Evolutionary conservation across 30 jellyfish, hydroid and myxozoan genomes (phyloP), one percentile per base, ranked within the genome.

Genomic region (Cassiopea xamachana): DNA sequence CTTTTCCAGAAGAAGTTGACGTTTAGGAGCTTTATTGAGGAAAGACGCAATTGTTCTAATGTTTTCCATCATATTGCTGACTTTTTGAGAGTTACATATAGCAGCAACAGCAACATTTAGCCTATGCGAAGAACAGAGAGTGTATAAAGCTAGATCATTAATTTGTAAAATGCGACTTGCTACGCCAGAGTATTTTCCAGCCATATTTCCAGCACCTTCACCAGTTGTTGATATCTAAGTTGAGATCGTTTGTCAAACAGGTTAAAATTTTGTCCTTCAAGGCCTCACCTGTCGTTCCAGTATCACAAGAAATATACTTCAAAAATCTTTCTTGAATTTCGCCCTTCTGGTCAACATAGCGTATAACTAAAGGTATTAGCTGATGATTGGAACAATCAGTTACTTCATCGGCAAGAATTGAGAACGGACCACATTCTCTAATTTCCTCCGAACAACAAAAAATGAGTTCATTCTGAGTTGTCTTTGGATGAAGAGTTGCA

Each of bases 391-490:
- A 73, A 46, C 83, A 73, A 45, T 73, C 48, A 8, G 93, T 75
- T 4, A 69, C 97, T 64, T 90, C 97, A 67, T 90, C 93, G 1
- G 93, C 97, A 1, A 90, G 84, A 46, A 90, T 64, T 39, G 97
- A 74, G 46, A 70, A 81, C 19, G 39, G 64, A 75, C 49, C 68
- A 1, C 80, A 8, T 45, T 44, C 75, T 73, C 62, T 89, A 2
- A 90, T 46, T 14, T 1, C 60, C 48, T 81, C 75, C 1, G 90
- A 85, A 77, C 93, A 82, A 67, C 88, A 81, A 55, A 13, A 10
- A 73, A 90, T 90, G 12, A 90, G 27, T 49, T 90, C 90, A 48
- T 90, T 90, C 84, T 90, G 97, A 1, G 76, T 82, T 3, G 90
- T 90, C 68, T 82, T 90, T 46, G 97, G 73, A 1, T 93, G 46